Percentiles rank a stretch among this genome's conserved stretches.
phyloP scores from a whole-genome alignment of 2,113 vertebrate genomes.

The Tragulus kanchil region DNA sequence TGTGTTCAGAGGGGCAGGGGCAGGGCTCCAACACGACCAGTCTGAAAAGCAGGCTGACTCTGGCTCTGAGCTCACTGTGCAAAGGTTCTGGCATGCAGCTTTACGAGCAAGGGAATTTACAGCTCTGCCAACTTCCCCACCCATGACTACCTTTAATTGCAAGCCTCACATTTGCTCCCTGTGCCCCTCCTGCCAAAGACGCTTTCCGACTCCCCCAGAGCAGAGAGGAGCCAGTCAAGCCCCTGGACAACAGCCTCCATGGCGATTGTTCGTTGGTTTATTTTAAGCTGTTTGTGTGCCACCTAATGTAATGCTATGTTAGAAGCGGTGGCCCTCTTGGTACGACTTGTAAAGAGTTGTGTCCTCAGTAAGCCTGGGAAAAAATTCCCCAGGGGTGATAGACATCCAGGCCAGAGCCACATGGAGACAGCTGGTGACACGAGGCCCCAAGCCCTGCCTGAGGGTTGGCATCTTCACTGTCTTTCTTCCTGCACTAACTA shows the following conservation, averaged over 20 bases:
- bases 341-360: not conserved
- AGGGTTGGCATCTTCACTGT: accelerated
- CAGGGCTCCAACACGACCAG: not conserved
- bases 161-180: not conserved
- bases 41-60: not conserved
- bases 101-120: not conserved
- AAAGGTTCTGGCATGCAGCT: not conserved
- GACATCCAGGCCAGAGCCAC: not conserved
- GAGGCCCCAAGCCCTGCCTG: not conserved
- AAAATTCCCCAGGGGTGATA: not conserved
- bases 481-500: not conserved
- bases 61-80: not conserved
- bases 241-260: not conserved
- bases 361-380: not conserved
- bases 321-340: not conserved
- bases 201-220: not conserved
- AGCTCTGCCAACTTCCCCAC: not conserved
- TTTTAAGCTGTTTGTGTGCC: not conserved
- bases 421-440: not conserved
- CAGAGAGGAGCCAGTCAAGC: not conserved
- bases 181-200: not conserved
- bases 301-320: not conserved
- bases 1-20: not conserved
- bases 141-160: not conserved
- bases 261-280: not conserved